These are phyloP conservation scores for Tenthredo distinguenda DNA, from an alignment of 2,888 invertebrate genomes.

Conservation along the genomic window DNA sequence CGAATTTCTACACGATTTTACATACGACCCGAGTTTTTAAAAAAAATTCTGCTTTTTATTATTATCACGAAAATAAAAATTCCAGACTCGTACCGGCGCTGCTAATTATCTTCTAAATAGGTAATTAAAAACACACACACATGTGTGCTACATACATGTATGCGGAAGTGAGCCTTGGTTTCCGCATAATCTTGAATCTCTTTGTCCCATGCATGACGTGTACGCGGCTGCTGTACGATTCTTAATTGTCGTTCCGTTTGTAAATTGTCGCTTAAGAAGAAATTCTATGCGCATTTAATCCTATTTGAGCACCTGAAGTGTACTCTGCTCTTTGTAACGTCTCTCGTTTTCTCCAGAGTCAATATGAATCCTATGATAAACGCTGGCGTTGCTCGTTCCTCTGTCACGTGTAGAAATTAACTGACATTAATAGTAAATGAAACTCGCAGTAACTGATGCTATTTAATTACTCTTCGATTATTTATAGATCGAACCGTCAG, in stretches of 20 bases:
- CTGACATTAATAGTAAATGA: background rate
- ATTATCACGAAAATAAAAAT: background rate
- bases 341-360: background rate
- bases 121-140: background rate
- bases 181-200: background rate
- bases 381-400: background rate
- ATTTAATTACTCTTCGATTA: background rate
- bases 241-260: slow-evolving; percentile 4
- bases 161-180: background rate
- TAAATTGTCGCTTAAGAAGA: slow-evolving; percentile 1
- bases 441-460: too few relatives aligned
- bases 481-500: background rate
- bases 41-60: background rate
- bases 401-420: background rate
- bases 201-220: background rate
- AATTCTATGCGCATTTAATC: slow-evolving; percentile 15
- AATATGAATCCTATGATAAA: background rate
- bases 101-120: background rate
- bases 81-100: background rate
- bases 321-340: background rate
- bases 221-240: background rate
- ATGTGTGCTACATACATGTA: background rate
- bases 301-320: background rate
- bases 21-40: background rate
- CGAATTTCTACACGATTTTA: background rate